A percentile compares a stretch with the other conserved stretches of the same genome.
Conservation (phyloP, 64 coral and sea anemone species). For the Cladopsammia gracilis region DNA sequence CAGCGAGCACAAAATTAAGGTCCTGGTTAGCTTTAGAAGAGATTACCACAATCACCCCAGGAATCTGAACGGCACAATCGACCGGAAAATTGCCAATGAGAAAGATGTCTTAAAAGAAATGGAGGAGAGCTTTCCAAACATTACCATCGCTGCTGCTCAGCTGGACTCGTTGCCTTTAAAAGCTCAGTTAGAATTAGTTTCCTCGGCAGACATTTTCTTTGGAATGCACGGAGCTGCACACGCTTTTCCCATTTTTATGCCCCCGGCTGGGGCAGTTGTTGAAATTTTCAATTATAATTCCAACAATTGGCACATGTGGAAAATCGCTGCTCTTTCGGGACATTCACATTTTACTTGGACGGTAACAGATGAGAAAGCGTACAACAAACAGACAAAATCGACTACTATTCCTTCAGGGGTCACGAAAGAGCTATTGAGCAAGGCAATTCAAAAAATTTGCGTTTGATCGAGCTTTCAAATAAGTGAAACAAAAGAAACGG, state of each 20-base stretch:
- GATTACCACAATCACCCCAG: conserved; percentile 31
- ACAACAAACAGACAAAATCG: neutral
- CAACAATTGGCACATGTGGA: conserved; percentile 25
- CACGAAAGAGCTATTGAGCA: neutral
- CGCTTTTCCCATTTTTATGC: conserved; percentile 27
- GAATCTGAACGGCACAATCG: neutral
- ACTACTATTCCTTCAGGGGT: neutral
- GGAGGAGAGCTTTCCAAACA: neutral
- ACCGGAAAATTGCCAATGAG: conserved; percentile 29
- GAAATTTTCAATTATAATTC: conserved; percentile 28
- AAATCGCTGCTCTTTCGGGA: conserved; percentile 19
- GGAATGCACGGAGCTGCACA: conserved; percentile 38
- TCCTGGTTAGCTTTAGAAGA: conserved; percentile 14
- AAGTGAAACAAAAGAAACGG: no score
- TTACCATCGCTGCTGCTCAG: neutral
- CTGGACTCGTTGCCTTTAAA: conserved; percentile 4
- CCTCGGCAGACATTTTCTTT: conserved; percentile 34
- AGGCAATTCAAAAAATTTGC: conserved; percentile 23
- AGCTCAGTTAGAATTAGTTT: conserved; percentile 3
- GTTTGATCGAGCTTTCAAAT: neutral
- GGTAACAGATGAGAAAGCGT: neutral
- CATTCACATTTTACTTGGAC: conserved; percentile 22
- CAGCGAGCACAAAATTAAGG: neutral
- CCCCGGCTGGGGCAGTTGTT: conserved; percentile 3
- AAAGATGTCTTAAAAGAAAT: conserved; percentile 29